Percentiles rank a stretch among this genome's conserved stretches.
phyloP scores from a whole-genome alignment of 2,888 invertebrate species.

The Athrips mouffetella region DNA sequence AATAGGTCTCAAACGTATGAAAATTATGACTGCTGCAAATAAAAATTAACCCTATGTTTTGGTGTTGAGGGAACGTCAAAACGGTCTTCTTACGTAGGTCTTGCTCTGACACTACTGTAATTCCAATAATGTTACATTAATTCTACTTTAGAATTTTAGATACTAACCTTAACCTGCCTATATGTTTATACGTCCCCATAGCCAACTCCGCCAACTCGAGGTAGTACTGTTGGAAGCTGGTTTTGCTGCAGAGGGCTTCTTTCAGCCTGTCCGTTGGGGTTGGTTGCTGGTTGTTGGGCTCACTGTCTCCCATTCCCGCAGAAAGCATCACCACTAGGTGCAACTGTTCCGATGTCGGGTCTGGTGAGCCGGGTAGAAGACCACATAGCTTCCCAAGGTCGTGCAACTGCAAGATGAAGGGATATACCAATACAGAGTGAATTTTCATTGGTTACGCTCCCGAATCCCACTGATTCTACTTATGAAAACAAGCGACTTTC shows the following conservation, averaged over 20 bases:
- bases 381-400: constrained; percentile 94
- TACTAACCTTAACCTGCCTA: constrained; percentile 81
- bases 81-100: too few relatives aligned
- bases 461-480: too few relatives aligned
- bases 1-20: too few relatives aligned
- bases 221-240: constrained; percentile 93
- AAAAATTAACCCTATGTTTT: too few relatives aligned
- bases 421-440: too few relatives aligned
- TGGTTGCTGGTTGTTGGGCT: constrained; percentile 61
- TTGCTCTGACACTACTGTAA: too few relatives aligned
- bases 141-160: too few relatives aligned
- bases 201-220: constrained; percentile 95
- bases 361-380: constrained; percentile 87
- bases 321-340: constrained; percentile 94
- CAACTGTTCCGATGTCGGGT: constrained; percentile 91
- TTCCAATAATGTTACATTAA: too few relatives aligned
- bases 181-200: constrained; percentile 97
- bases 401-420: constrained; percentile 79
- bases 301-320: constrained; percentile 92
- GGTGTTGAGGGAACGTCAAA: too few relatives aligned
- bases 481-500: too few relatives aligned
- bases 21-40: too few relatives aligned
- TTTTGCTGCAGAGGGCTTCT: constrained; percentile 93
- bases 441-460: too few relatives aligned
- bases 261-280: constrained; percentile 90